phyloP scores from a whole-genome alignment of 2,888 invertebrate species.

The Steinernema carpocapsae region DNA sequence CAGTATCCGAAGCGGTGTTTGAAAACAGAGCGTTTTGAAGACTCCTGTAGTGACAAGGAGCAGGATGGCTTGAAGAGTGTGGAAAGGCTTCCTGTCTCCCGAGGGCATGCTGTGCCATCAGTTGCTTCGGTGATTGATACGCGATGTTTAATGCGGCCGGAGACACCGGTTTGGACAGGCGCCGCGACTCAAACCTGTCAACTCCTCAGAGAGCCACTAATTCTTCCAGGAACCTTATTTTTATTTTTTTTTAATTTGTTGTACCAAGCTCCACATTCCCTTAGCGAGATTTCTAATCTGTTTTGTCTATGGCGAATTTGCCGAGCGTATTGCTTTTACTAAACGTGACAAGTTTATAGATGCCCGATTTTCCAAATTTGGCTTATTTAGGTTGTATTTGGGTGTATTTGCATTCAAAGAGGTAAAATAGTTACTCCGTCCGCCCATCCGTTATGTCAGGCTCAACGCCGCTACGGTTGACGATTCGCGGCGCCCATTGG shows the following conservation, averaged over 20 bases:
- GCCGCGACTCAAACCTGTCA: slow-evolving; percentile 17
- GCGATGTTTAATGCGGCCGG: slow-evolving; percentile 31
- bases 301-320: too few relatives aligned
- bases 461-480: slow-evolving; percentile 28
- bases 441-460: slow-evolving; percentile 23
- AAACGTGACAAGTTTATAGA: too few relatives aligned
- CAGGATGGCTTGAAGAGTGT: slow-evolving; percentile 26
- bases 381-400: neutral
- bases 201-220: neutral
- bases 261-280: too few relatives aligned
- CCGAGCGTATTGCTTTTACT: too few relatives aligned
- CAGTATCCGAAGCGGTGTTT: slow-evolving; percentile 16
- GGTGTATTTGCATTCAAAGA: slow-evolving; percentile 17
- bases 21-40: slow-evolving; percentile 33
- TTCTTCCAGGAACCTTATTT: too few relatives aligned
- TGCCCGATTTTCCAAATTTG: neutral
- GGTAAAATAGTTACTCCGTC: slow-evolving; percentile 6
- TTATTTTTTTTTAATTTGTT: too few relatives aligned
- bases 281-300: too few relatives aligned
- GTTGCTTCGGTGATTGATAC: slow-evolving; percentile 33
- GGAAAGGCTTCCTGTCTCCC: slow-evolving; percentile 12
- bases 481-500: slow-evolving; percentile 28
- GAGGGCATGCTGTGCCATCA: slow-evolving; percentile 33
- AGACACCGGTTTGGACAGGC: slow-evolving; percentile 31
- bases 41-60: slow-evolving; percentile 32